Evolutionary conservation across 1,140 invertebrate species (phyloP).

Genomic region (Drosophila rhopaloa): DNA sequence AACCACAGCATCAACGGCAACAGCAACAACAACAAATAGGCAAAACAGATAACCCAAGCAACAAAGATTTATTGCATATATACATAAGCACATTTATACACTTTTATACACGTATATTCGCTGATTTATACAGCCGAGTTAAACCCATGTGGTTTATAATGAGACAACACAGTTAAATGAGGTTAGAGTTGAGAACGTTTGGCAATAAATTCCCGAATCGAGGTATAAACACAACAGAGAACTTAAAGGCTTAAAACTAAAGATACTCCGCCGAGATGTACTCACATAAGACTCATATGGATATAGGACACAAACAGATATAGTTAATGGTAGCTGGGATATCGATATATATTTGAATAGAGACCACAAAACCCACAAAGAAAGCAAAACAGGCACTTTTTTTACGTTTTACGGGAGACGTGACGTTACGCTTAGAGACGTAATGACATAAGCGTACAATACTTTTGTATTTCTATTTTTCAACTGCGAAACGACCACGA

Average conservation of each 20-base stretch:
- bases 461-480: slow-evolving; percentile 30
- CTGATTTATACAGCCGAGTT: slow-evolving; percentile 50
- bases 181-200: slow-evolving; percentile 39
- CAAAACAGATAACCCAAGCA: slow-evolving; percentile 40
- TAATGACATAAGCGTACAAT: slow-evolving; percentile 77
- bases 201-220: slow-evolving; percentile 4
- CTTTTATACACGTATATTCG: slow-evolving; percentile 20
- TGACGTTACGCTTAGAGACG: slow-evolving; percentile 72
- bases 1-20: slow-evolving; percentile 31
- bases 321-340: slow-evolving; percentile 33
- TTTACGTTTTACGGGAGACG: slow-evolving; percentile 49
- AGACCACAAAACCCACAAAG: slow-evolving; percentile 63
- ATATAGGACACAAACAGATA: slow-evolving; percentile 48
- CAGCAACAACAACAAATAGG: slow-evolving; percentile 25
- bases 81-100: slow-evolving; percentile 12
- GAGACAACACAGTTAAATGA: slow-evolving; percentile 46
- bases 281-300: slow-evolving; percentile 61
- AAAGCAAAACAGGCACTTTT: slow-evolving; percentile 69
- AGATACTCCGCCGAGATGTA: slow-evolving; percentile 43
- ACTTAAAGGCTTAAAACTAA: slow-evolving; percentile 35
- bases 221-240: slow-evolving; percentile 5
- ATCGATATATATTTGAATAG: slow-evolving; percentile 23
- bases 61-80: slow-evolving; percentile 45
- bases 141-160: slow-evolving; percentile 53
- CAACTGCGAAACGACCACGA: slow-evolving; percentile 43